phyloP scores from a whole-genome alignment of 2,797 vertebrate genomes.

The Pelobates cultripes region DNA sequence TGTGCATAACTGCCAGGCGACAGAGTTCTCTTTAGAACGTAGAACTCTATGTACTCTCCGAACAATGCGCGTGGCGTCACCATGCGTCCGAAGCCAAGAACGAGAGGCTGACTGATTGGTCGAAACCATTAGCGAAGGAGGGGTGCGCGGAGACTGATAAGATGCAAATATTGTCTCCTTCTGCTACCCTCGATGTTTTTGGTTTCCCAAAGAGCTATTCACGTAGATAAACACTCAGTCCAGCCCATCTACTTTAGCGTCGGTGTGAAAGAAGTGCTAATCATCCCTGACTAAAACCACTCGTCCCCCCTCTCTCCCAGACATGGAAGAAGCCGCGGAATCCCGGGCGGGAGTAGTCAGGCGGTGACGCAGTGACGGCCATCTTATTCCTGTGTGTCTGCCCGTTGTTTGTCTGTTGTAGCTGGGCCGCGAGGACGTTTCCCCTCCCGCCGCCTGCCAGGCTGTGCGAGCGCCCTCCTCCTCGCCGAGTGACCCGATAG shows the following conservation, averaged over 20 bases:
- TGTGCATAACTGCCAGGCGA: too few species aligned
- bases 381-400: conserved; percentile 37
- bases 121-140: conserved; percentile 3
- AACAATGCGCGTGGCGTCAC: conserved; percentile 19
- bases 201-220: neutral
- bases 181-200: too few species aligned
- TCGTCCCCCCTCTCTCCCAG: neutral
- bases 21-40: neutral
- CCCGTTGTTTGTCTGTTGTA: conserved; percentile 8
- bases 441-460: neutral
- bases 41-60: neutral
- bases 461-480: neutral
- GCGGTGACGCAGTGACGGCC: conserved; percentile 47
- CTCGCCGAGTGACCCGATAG: neutral
- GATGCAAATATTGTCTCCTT: too few species aligned
- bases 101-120: neutral
- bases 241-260: too few species aligned
- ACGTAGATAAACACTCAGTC: too few species aligned
- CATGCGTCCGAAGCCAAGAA: neutral
- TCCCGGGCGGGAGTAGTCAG: conserved; percentile 35
- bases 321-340: neutral
- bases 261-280: too few species aligned
- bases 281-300: too few species aligned
- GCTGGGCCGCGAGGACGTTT: conserved; percentile 6
- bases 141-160: neutral